A percentile compares a stretch with the other conserved stretches of the same genome.
phyloP scores from a whole-genome alignment of 1,140 invertebrate species.

The Manduca sexta region DNA sequence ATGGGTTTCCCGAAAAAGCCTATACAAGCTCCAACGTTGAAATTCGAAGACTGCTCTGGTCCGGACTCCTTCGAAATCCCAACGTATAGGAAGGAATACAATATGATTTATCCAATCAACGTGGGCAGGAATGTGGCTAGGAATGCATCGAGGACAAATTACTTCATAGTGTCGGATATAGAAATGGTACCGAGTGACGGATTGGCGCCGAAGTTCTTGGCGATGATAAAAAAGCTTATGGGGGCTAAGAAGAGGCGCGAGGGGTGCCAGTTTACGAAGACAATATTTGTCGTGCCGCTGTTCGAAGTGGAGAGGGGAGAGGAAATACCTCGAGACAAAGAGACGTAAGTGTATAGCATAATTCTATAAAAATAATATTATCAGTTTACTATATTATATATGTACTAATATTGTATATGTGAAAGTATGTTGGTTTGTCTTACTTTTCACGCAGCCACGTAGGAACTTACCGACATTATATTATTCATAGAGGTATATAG shows the following conservation, averaged over 20 bases:
- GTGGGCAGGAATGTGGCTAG: slow-evolving; percentile 82
- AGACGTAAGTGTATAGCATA: slow-evolving; percentile 45
- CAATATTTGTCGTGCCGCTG: slow-evolving; percentile 81
- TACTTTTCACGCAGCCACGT: too few species aligned
- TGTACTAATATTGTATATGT: too few species aligned
- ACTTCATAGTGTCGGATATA: slow-evolving; percentile 85
- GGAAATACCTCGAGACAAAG: slow-evolving; percentile 76
- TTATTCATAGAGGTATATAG: too few species aligned
- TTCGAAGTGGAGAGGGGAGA: slow-evolving; percentile 82
- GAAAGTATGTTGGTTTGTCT: too few species aligned
- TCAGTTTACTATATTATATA: too few species aligned
- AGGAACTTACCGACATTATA: too few species aligned
- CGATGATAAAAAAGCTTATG: slow-evolving; percentile 74
- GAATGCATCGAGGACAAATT: slow-evolving; percentile 74
- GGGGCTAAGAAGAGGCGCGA: slow-evolving; percentile 52
- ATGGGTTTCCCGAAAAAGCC: slow-evolving; percentile 20
- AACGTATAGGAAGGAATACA: slow-evolving; percentile 72
- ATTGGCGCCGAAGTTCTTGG: slow-evolving; percentile 76
- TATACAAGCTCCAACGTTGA: slow-evolving; percentile 25
- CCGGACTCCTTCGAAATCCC: slow-evolving; percentile 43
- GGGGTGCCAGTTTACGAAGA: slow-evolving; percentile 62
- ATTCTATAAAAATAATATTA: too few species aligned
- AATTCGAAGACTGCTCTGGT: slow-evolving; percentile 55
- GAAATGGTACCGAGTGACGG: slow-evolving; percentile 81
- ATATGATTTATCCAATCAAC: slow-evolving; percentile 83